Evolutionary conservation across 1,140 invertebrate species (phyloP), one percentile per base, ranked within the genome.

Genomic region (Microplitis mediator): DNA sequence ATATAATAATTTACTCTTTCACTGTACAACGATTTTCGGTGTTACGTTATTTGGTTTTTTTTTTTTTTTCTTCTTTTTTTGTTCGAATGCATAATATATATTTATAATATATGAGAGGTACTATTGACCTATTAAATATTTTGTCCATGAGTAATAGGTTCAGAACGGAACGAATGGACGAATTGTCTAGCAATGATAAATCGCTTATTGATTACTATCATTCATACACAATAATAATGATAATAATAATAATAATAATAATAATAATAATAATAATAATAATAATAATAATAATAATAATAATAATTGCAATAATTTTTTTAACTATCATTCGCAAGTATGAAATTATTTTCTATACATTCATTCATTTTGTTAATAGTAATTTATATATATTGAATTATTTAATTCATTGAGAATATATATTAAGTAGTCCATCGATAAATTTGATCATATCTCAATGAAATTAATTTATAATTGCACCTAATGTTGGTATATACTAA

Each of bases 271-370:
- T 54, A 39, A 69, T 61, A 14, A 16, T 45, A 45, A 23, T 60
- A 32, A 16, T 45, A 32, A 32, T 32, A n/a, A 34, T 60, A 60
- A 39, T 6, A 34, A 39, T 60, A 36, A 63, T 63, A 45, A 45
- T 45, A 45, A 63, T 35, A 5, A 14, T 54, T n/a, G n/a, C n/a
- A 62, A 73, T 16, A 73, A 69, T 68, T 66, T 69, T 65, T 9
- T 31, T 69, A 32, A 31, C 65, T 75, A 75, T 69, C 34, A 73
- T 32, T 56, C 61, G 64, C 73, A 67, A 58, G 74, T 75, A 69
- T 72, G 69, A 72, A 75, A 75, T 72, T 67, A 62, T 63, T 61
- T 56, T 58, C 51, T 63, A 52, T 64, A 13, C 39, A 64, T 52
- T 45, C 16, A 16, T 69, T 58, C 32, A 23, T 39, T 65, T 39